Evolutionary conservation across 2,888 invertebrate genomes (phyloP), one percentile per base, ranked within the genome.

Genomic region (Girardia tigrina): DNA sequence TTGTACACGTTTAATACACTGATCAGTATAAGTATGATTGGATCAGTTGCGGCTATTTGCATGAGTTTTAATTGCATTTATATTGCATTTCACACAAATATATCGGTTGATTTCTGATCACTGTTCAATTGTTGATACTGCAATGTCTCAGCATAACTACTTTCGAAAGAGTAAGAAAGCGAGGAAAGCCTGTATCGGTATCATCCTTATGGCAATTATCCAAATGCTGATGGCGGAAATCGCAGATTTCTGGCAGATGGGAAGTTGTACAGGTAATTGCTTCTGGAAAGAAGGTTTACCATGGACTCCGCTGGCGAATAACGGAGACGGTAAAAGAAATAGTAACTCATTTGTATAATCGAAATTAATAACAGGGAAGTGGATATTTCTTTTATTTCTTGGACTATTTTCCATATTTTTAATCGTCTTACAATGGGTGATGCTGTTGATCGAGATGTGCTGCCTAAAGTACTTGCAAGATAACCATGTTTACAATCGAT

Each of bases 251-350:
- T 56, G 56, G 56, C 56, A 56, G 23, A 56, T 56, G 56, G 56
- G 56, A 56, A 56, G 20, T n/a, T 56, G 56, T 23, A 56, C 56
- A 6, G 56, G 56, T 8, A 56, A 56, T 56, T 56, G 56, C n/a
- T 56, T 56, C n/a, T 56, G 56, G 56, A 56, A 56, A n/a, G 56
- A 56, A 56, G 56, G 56, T 6, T 56, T 56, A n/a, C 56, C 56
- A 16, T 56, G 56, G 56, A 56, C 56, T 20, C 56, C 56, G 4
- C 20, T 23, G 4, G 56, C 56, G n/a, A 56, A 56, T 56, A 56
- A 56, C 23, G 56, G 56, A 4, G 23, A 56, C 23, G 56, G 56
- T 56, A 56, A 56, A n/a, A n/a, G n/a, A n/a, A n/a, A n/a, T n/a
- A n/a, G n/a, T n/a, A n/a, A n/a, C n/a, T n/a, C n/a, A n/a, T n/a